phyloP scores from a whole-genome alignment of 2,888 invertebrate genomes.

The Syritta pipiens region DNA sequence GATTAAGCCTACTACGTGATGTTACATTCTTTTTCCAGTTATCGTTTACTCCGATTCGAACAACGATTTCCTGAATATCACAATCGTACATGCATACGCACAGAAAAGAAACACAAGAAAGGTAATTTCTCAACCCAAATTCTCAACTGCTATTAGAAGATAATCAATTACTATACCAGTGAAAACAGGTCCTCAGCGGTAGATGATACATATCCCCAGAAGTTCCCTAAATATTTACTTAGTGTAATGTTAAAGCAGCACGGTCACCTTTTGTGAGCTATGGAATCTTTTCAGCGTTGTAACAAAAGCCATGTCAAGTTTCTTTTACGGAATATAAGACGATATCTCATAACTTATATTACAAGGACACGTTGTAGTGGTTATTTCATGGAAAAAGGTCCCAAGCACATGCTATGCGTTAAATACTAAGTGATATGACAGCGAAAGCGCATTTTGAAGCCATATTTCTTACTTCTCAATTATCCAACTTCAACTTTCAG shows the following conservation, averaged over 20 bases:
- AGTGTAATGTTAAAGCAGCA: neutral
- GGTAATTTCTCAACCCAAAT: neutral
- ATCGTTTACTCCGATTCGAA: conserved; percentile 22
- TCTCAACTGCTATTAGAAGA: conserved; percentile 24
- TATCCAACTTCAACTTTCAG: conserved; percentile 27
- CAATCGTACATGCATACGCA: neutral
- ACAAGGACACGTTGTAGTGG: neutral
- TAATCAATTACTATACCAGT: conserved; percentile 48
- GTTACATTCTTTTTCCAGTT: conserved; percentile 28
- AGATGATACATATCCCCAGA: conserved; percentile 44
- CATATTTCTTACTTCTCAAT: conserved; percentile 33
- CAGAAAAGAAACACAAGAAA: neutral
- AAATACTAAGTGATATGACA: neutral
- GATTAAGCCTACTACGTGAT: conserved; percentile 50
- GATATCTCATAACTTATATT: conserved; percentile 20
- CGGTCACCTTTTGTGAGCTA: too few species aligned
- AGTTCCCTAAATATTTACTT: conserved; percentile 38
- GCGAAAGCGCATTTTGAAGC: conserved; percentile 10
- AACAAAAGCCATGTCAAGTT: conserved; percentile 26
- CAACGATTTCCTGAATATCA: conserved; percentile 6
- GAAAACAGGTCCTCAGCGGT: conserved; percentile 11
- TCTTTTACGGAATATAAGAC: conserved; percentile 7
- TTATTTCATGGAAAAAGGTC: too few species aligned
- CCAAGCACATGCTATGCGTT: too few species aligned
- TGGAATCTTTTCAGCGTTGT: conserved; percentile 27